These are phyloP conservation scores for Drosophila multiciliata DNA, from an alignment of 2,888 invertebrate species.

Conservation along the genomic window DNA sequence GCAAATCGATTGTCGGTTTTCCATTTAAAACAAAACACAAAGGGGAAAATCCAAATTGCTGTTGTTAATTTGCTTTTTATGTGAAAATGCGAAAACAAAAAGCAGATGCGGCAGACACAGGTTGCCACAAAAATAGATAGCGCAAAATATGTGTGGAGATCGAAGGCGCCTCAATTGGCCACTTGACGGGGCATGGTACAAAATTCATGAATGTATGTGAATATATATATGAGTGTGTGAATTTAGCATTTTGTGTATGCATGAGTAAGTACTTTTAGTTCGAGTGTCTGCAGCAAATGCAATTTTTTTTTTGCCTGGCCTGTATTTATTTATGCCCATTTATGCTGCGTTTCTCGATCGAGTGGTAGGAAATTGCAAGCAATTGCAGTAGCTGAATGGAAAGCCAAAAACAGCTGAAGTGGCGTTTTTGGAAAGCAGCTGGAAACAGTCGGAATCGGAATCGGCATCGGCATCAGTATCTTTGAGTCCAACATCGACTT, in stretches of 20 bases:
- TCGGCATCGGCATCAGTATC: slow-evolving; percentile 28
- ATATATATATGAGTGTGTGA: neutral
- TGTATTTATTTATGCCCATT: slow-evolving; percentile 60
- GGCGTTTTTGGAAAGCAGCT: slow-evolving; percentile 59
- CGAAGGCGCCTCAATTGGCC: slow-evolving; percentile 55
- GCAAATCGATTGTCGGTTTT: slow-evolving; percentile 6
- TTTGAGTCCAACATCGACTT: slow-evolving; percentile 50
- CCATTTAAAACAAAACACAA: slow-evolving; percentile 12
- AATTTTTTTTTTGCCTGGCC: slow-evolving; percentile 45
- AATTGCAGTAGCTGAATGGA: slow-evolving; percentile 30
- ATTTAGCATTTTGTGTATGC: neutral
- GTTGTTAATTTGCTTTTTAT: slow-evolving; percentile 37
- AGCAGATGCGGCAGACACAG: slow-evolving; percentile 29
- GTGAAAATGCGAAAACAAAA: slow-evolving; percentile 42
- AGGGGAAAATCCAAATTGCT: slow-evolving; percentile 17
- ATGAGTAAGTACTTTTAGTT: slow-evolving; percentile 15
- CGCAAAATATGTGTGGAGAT: slow-evolving; percentile 21
- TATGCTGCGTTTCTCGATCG: slow-evolving; percentile 50
- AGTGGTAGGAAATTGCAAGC: slow-evolving; percentile 34
- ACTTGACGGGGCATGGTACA: slow-evolving; percentile 53
- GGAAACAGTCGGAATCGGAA: slow-evolving; percentile 36
- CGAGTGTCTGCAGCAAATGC: slow-evolving; percentile 42
- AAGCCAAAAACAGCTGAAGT: slow-evolving; percentile 59
- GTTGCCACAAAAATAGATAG: slow-evolving; percentile 38
- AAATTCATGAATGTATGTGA: slow-evolving; percentile 13